Evolutionary conservation across 2,888 invertebrate species (phyloP).

Genomic region (Temnothorax ravouxi): DNA sequence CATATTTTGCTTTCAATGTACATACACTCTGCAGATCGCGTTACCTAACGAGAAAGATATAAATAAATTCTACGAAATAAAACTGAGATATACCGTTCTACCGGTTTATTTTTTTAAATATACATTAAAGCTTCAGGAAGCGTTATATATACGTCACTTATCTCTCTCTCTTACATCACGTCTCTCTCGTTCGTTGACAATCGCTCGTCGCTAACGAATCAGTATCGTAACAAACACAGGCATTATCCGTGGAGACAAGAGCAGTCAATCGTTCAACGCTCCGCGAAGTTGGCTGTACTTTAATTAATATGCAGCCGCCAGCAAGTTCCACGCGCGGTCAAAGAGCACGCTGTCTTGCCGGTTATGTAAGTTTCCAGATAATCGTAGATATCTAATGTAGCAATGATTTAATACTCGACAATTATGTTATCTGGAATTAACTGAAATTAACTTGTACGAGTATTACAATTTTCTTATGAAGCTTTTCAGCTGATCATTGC

Average conservation of each 20-base stretch:
- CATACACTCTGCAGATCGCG: neutral
- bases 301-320: constrained; percentile 71
- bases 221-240: constrained; percentile 70
- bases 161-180: neutral
- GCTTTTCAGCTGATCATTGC: neutral
- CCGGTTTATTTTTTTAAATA: neutral
- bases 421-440: constrained; percentile 1
- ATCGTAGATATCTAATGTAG: neutral
- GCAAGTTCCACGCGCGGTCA: constrained; percentile 35
- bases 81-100: neutral
- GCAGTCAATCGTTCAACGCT: constrained; percentile 73
- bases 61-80: constrained; percentile 36
- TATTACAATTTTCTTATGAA: neutral
- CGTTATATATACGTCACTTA: neutral
- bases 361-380: constrained; percentile 32
- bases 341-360: constrained; percentile 29
- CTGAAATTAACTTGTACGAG: neutral
- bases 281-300: constrained; percentile 58
- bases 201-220: constrained; percentile 59
- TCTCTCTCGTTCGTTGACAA: constrained; percentile 20
- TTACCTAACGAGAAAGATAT: neutral
- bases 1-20: constrained; percentile 7
- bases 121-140: neutral
- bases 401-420: constrained; percentile 18
- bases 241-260: constrained; percentile 73